Evolutionary conservation across 1,140 invertebrate species (phyloP).

Genomic region (Euura saliciscinereae): DNA sequence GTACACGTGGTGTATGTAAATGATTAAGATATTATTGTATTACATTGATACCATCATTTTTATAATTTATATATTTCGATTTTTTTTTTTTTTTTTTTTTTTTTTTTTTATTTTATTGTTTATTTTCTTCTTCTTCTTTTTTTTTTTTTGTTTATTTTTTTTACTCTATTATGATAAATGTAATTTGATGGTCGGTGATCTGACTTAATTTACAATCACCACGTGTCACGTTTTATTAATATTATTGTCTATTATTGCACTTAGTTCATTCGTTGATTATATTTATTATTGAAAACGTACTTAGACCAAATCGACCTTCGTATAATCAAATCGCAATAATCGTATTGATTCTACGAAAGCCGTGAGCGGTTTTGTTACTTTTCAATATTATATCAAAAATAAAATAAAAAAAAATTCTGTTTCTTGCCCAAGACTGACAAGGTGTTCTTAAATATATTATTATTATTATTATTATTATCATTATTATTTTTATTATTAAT

Average conservation of each 20-base stretch:
- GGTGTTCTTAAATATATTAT: slow-evolving; percentile 32
- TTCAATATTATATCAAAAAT: not conserved
- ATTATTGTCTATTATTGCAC: slow-evolving; percentile 2
- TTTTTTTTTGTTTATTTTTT: not conserved
- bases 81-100: not conserved
- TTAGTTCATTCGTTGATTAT: slow-evolving; percentile 4
- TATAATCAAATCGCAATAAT: not conserved
- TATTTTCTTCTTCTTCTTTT: not conserved
- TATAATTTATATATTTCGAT: not conserved
- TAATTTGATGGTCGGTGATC: not conserved
- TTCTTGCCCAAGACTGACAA: slow-evolving; percentile 54
- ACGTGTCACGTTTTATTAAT: not conserved
- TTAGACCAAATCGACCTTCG: not conserved
- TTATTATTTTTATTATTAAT: slow-evolving; percentile 17
- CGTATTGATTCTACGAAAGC: not conserved
- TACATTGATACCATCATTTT: not conserved
- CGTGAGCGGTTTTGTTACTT: not conserved
- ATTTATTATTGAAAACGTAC: not conserved
- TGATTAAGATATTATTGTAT: not conserved
- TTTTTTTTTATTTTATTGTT: not conserved
- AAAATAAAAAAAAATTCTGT: slow-evolving; percentile 26
- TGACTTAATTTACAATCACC: not conserved
- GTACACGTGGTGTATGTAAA: not conserved
- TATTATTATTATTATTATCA: slow-evolving; percentile 30
- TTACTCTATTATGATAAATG: not conserved